Conservation (phyloP, 2,113 vertebrate genomes). For the Falcunculus frontatus region DNA sequence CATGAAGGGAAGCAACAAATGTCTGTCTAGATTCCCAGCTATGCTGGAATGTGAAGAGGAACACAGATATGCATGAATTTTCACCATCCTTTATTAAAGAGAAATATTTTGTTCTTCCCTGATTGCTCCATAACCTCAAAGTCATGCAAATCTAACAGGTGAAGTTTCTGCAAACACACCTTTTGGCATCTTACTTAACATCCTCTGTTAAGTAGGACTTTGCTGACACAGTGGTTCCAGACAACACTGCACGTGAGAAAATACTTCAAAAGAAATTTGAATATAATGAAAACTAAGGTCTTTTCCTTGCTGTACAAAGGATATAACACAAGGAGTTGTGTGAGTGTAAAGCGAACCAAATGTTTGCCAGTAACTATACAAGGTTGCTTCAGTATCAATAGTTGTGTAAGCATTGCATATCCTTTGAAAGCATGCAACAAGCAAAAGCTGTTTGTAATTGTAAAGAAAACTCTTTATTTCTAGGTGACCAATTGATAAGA, state of each 20-base stretch:
- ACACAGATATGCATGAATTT: background rate
- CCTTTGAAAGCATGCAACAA: background rate
- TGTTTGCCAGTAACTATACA: background rate
- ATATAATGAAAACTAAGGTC: background rate
- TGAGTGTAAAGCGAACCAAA: background rate
- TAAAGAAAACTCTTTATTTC: background rate
- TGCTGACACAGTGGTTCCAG: background rate
- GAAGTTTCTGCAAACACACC: background rate
- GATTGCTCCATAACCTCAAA: background rate
- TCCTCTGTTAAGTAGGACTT: background rate
- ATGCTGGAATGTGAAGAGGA: background rate
- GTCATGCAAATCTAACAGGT: background rate
- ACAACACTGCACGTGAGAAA: background rate
- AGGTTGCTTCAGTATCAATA: background rate
- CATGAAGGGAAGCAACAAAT: background rate
- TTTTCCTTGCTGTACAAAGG: background rate
- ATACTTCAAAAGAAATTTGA: background rate
- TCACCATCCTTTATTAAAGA: background rate
- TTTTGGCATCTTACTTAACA: background rate
- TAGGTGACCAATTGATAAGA: background rate
- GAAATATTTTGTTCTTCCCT: background rate
- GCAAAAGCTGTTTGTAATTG: background rate
- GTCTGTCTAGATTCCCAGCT: background rate
- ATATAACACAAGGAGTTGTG: background rate
- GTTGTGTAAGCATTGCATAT: accelerated